Evolutionary conservation across 2,888 invertebrate species (phyloP), one percentile per base, ranked within the genome.

Genomic region (Leucania comma): DNA sequence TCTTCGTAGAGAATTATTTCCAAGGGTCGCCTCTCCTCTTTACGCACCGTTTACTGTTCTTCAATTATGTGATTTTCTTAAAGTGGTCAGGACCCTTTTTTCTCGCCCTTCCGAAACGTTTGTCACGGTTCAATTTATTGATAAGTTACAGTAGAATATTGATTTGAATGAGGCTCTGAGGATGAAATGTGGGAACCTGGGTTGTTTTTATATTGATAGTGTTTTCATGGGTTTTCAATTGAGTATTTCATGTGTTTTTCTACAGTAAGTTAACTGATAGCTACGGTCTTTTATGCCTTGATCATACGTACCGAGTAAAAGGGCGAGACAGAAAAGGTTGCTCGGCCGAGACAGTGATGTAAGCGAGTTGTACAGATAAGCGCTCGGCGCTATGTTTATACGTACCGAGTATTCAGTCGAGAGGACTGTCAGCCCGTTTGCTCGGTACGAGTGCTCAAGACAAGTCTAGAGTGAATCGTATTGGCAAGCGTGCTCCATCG

Each of bases 41-140:
- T 90, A 93, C 95, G 94, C 94, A 88, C 91, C 95, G 95, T 94
- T 95, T 93, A 93, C 93, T 94, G 93, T 94, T 94, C 95, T 94
- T 93, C 95, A 95, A 95, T 95, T 95, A 95, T 93, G 93, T 94
- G 94, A 95, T 95, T 95, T 95, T 94, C 93, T 94, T 92, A 92
- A 95, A 95, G 94, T 94, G 94, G 93, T 93, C 89, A 91, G 92
- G 92, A 89, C 90, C 91, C 89, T 92, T 94, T 85, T 89, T 72
- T 51, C 86, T 62, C 87, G 81, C 86, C 87, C 87, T 86, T 86
- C 83, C 71, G 72, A 77, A 82, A 74, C 82, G 78, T 87, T 88
- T 83, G 86, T 87, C 81, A 83, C 81, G 83, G 83, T 83, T 78
- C 85, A 85, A 91, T 90, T 92, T 92, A 93, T 92, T 90, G 90